phyloP scores from a whole-genome alignment of 1,140 invertebrate species.

The Rhagoletis zephyria region DNA sequence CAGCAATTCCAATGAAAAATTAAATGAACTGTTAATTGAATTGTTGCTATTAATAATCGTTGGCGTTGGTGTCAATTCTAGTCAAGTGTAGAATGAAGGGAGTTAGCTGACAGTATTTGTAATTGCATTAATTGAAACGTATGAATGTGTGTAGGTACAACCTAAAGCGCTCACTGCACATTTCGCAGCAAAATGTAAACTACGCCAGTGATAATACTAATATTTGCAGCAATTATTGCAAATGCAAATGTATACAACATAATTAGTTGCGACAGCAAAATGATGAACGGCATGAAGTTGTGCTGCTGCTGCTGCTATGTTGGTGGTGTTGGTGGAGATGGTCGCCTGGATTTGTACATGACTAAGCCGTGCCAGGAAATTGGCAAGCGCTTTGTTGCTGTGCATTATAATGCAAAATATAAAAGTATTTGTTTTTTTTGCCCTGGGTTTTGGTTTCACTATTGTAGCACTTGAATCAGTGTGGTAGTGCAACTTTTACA shows the following conservation, averaged over 20 bases:
- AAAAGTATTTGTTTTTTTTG: slow-evolving; percentile 7
- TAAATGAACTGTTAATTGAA: too few relatives aligned
- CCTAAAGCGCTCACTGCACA: neutral
- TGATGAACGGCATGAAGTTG: slow-evolving; percentile 1
- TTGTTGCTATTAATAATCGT: neutral
- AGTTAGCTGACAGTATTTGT: too few relatives aligned
- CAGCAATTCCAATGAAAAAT: too few relatives aligned
- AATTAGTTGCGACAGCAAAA: slow-evolving; percentile 45
- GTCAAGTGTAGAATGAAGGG: too few relatives aligned
- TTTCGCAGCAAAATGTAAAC: slow-evolving; percentile 4
- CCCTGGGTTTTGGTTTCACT: neutral
- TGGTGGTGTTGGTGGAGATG: neutral
- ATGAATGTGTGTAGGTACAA: too few relatives aligned
- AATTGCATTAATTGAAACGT: too few relatives aligned
- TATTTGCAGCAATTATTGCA: slow-evolving; percentile 31
- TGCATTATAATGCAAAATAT: slow-evolving; percentile 28
- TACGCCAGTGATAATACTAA: slow-evolving; percentile 19
- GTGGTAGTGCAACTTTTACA: slow-evolving; percentile 10
- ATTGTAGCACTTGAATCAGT: neutral
- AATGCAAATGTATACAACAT: slow-evolving; percentile 50
- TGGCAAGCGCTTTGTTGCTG: slow-evolving; percentile 14
- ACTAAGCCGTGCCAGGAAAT: slow-evolving; percentile 42
- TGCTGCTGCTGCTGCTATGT: neutral
- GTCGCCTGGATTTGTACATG: neutral
- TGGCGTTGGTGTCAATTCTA: neutral